Base-by-base conservation (phyloP, 2,888 invertebrate species). In the Caenorhabditis afra region DNA sequence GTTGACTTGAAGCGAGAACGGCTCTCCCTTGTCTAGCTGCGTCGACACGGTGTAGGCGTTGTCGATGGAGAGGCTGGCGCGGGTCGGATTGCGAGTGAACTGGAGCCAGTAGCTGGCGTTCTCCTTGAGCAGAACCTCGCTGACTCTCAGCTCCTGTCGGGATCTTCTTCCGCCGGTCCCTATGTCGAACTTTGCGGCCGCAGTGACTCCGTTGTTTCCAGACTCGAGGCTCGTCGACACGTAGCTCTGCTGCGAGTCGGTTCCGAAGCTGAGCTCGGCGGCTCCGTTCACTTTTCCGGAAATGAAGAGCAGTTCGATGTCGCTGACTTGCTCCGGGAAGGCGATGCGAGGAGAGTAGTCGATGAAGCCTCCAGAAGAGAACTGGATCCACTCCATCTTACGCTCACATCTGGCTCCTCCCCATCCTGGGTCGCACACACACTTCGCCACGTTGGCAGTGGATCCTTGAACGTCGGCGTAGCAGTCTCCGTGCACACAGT, bases 401-500 rank as follows among this genome's bases (percentile, higher is more conserved):
- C 76, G 86, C 79, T 91, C 90, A 87, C 93, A 93, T 18, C 89
- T 87, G 2, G 89, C 84, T 10, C 97, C 97, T 0, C 95, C 95
- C 94, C 95, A 99, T 11, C 98, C 98, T 0, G 97, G 96, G 86
- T 94, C 94, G 90, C 99, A 99, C 87, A 95, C 95, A 91, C 99
- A 99, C 79, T 94, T 93, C 44, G 87, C 75, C 16, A 80, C 79
- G 67, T 71, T 78, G 8, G 79, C 74, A 12, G 50, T 64, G 23
- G 64, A 65, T 47, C 82, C 82, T 59, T 78, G 76, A 29, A 81
- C 78, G 62, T 87, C 85, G 29, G 87, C 87, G 64, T 81, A 86
- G 62, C 90, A 90, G 64, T 89, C 87, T 52, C 90, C 90, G 55
- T 90, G 86, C 16, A 87, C 74, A 66, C 87, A 87, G 65, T 83